Evolutionary conservation across 2,113 vertebrate species (phyloP).

Genomic region (Gopherus evgoodei): DNA sequence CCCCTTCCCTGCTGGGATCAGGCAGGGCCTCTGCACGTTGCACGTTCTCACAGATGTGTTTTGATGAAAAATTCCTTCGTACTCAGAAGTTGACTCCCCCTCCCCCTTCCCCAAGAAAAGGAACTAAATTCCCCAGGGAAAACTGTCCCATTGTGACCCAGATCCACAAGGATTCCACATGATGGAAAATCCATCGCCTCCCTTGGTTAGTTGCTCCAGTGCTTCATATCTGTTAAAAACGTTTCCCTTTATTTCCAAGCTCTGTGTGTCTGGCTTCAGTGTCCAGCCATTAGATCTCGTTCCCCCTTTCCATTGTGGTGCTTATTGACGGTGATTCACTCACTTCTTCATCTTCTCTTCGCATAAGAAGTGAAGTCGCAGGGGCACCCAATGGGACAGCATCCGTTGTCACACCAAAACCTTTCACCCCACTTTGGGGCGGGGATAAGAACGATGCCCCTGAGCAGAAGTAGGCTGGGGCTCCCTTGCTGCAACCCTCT

Average conservation of each 20-base stretch:
- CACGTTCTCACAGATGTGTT: not conserved
- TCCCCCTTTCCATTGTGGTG: not conserved
- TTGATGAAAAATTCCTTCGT: not conserved
- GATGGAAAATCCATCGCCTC: not conserved
- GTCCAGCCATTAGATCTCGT: not conserved
- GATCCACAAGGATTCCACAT: not conserved
- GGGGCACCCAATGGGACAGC: not conserved
- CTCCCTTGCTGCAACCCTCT: not conserved
- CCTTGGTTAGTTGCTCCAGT: not conserved
- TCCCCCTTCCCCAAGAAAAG: not conserved
- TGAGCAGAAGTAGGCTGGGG: not conserved
- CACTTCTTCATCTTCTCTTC: not conserved
- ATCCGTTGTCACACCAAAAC: not conserved
- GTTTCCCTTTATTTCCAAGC: not conserved
- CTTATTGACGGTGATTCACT: not conserved
- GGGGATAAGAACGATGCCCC: not conserved
- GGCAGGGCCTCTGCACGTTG: not conserved
- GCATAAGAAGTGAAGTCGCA: not conserved
- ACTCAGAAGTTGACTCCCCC: not conserved
- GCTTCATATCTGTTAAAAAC: not conserved
- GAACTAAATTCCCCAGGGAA: not conserved
- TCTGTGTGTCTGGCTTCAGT: not conserved
- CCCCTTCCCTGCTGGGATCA: not conserved
- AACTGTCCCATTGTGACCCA: not conserved
- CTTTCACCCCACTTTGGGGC: not conserved